These are phyloP conservation scores for Torymus texanus DNA, from an alignment of 2,888 invertebrate genomes.

Conservation along the genomic window DNA sequence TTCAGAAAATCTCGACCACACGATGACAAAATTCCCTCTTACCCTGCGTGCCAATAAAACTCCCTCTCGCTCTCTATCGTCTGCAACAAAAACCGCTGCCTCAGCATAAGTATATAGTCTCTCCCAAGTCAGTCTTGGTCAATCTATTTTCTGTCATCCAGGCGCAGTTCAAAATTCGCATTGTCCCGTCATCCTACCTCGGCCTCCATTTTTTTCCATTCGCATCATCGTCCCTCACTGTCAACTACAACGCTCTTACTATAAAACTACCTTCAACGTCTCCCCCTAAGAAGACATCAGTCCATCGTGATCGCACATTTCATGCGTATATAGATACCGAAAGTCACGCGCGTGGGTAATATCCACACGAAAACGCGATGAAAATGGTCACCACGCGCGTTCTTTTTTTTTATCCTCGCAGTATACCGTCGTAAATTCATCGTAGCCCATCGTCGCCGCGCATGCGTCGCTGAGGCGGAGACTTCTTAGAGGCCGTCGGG, in stretches of 20 bases:
- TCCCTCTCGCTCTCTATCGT: no score
- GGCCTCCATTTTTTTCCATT: constrained; percentile 57
- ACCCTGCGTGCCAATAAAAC: no score
- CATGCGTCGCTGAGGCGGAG: constrained; percentile 71
- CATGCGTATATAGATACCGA: no score
- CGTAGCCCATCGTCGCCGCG: constrained; percentile 71
- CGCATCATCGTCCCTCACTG: constrained; percentile 52
- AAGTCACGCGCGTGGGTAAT: no score
- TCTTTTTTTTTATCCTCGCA: no score
- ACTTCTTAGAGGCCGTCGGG: constrained; percentile 75
- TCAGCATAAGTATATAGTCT: neutral
- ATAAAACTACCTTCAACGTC: constrained; percentile 27
- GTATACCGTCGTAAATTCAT: constrained; percentile 54
- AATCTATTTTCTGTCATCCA: constrained; percentile 38
- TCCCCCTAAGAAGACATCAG: neutral
- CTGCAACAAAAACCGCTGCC: neutral
- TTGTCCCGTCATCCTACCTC: constrained; percentile 49
- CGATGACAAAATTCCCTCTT: no score
- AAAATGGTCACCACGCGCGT: no score
- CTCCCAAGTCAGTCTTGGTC: neutral
- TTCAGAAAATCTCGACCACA: no score
- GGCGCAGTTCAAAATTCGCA: constrained; percentile 37
- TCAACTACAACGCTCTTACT: constrained; percentile 51
- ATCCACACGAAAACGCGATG: no score
- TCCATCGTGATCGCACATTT: no score